A percentile compares a stretch with the other conserved stretches of the same genome.
phyloP scores from a whole-genome alignment of 2,888 invertebrate species.

The Trachelus stipa region DNA sequence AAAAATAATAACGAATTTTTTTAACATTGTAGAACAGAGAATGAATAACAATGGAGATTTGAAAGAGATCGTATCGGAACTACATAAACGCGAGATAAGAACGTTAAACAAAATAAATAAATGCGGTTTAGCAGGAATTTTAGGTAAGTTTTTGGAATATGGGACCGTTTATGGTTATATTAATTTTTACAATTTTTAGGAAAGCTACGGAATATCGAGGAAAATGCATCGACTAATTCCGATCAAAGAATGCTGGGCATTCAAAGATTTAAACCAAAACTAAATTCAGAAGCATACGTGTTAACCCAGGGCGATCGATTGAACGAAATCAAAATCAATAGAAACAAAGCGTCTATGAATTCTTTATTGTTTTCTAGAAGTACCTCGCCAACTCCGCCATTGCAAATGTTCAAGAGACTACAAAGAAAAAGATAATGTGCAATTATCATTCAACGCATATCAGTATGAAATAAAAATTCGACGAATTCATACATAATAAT shows the following conservation, averaged over 20 bases:
- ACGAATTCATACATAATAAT: background rate
- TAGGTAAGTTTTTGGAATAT: constrained; percentile 9
- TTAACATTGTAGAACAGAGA: background rate
- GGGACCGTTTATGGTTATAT: background rate
- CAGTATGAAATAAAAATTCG: background rate
- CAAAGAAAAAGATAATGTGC: constrained; percentile 14
- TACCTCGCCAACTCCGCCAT: background rate
- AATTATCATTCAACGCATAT: background rate
- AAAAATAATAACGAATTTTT: background rate
- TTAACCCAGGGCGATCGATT: constrained; percentile 42
- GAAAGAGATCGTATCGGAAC: background rate
- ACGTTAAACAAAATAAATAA: constrained; percentile 11
- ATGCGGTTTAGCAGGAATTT: constrained; percentile 17
- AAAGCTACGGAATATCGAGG: constrained; percentile 12
- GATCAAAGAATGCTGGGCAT: background rate
- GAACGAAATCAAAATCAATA: constrained; percentile 41
- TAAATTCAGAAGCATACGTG: background rate
- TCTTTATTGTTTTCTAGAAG: constrained; percentile 13
- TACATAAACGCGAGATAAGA: background rate
- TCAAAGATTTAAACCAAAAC: constrained; percentile 9
- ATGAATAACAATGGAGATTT: background rate
- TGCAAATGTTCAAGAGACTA: constrained; percentile 7
- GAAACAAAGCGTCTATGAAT: constrained; percentile 23
- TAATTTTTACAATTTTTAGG: constrained; percentile 6
- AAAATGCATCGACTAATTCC: background rate